phyloP scores from a whole-genome alignment of 2,797 vertebrate species.

The Notamacropus eugenii region DNA sequence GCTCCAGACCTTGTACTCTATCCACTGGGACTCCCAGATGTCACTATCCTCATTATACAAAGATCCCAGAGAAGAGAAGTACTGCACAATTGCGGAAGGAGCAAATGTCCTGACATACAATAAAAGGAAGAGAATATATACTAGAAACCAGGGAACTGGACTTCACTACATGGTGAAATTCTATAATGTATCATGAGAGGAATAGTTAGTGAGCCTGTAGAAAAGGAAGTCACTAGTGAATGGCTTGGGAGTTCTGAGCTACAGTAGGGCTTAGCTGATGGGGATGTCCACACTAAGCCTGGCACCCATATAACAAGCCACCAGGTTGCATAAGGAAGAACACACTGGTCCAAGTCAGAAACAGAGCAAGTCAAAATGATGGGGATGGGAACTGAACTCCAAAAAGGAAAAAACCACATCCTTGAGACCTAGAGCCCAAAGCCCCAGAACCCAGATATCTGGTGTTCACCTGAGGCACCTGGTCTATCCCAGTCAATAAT shows the following conservation, averaged over 20 bases:
- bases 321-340: background rate
- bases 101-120: background rate
- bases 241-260: background rate
- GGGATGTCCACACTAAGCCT: background rate
- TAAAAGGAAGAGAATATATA: background rate
- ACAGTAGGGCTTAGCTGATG: background rate
- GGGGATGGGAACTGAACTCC: too few species aligned
- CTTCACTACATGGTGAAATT: background rate
- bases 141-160: background rate
- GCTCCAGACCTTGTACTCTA: background rate
- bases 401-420: too few species aligned
- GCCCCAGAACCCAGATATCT: too few species aligned
- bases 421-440: too few species aligned
- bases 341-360: background rate
- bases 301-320: background rate
- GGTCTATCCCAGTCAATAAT: too few species aligned
- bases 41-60: background rate
- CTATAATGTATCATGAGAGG: background rate
- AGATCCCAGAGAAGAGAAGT: background rate
- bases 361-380: background rate
- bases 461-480: too few species aligned
- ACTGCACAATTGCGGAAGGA: background rate
- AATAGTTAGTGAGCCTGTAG: background rate
- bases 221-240: background rate
- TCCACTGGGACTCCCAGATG: background rate